phyloP scores from a whole-genome alignment of 2,113 vertebrate species.

The Hemichromis elongatus region DNA sequence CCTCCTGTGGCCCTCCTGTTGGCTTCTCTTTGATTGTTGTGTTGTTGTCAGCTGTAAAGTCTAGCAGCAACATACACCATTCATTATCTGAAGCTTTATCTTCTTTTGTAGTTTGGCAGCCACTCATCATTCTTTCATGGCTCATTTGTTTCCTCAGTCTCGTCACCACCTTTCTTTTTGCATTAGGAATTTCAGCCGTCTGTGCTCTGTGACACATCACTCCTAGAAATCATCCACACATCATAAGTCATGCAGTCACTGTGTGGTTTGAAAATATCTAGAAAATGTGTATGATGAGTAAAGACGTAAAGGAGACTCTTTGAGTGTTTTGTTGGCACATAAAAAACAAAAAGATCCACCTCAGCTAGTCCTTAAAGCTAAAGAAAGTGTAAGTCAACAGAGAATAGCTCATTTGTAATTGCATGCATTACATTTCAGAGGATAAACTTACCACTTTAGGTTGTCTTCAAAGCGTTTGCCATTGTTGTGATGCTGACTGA shows the following conservation, averaged over 20 bases:
- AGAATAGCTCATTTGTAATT: background rate
- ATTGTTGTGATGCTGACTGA: background rate
- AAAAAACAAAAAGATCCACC: background rate
- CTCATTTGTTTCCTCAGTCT: background rate
- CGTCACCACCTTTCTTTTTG: background rate
- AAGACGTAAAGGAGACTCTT: background rate
- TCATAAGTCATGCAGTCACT: background rate
- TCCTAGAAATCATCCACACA: background rate
- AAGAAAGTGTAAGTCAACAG: background rate
- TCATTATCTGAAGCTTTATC: background rate
- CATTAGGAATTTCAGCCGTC: background rate
- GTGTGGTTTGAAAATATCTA: background rate
- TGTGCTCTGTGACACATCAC: background rate
- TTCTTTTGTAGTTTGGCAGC: background rate
- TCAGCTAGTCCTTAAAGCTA: background rate
- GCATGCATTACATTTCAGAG: background rate
- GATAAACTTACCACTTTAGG: slow-evolving; percentile 15
- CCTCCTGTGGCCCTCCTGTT: background rate
- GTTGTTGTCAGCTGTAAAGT: background rate
- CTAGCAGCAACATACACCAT: background rate
- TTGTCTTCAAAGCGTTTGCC: background rate
- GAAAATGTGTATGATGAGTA: background rate
- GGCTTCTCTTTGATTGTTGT: background rate
- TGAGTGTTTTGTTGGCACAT: background rate
- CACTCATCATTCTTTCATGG: background rate